Evolutionary conservation across 1,140 invertebrate species (phyloP), one percentile per base, ranked within the genome.

Genomic region (Micrasema minimum): DNA sequence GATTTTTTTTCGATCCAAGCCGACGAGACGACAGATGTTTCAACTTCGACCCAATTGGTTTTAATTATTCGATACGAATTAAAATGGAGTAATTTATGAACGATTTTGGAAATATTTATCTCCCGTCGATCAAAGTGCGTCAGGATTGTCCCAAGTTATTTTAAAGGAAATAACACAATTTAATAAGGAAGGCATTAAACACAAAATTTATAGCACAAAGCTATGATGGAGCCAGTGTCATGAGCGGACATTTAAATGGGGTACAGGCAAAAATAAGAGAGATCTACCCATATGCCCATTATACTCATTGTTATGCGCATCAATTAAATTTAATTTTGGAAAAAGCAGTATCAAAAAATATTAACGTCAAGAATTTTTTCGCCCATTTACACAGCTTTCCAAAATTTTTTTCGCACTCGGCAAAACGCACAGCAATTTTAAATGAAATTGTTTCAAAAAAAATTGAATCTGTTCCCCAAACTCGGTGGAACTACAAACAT

Each of bases 291-390:
- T 51, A 51, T 20, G 48, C 48, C 2, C 22, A 51, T 20, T 51
- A 20, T 51, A 51, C 22, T 20, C 48, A 51, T 51, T 51, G 10
- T 23, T 51, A 51, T 43, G 41, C 41, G 11, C 41, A 43, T 43
- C 48, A 51, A 22, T 3, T 16, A 18, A 51, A 51, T 16, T 22
- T 51, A 3, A 18, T 51, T 12, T 5, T 45, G 12, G 12, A 45
- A 18, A 45, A 45, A 14, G 43, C 43, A 4, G 43, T 45, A 3
- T 45, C 48, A 20, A 23, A 51, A 51, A 51, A 51, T 51, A 20
- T 20, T 51, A 2, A 51, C 10, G 16, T 51, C 7, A 18, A 51
- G 22, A 51, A 23, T 11, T 51, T 51, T 51, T 51, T 51, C 48
- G 48, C 48, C 18, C 16, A 51, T 23, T 11, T 51, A 51, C 48